Evolutionary conservation across 2,888 invertebrate genomes (phyloP), one percentile per base, ranked within the genome.

Genomic region (Horisme vitalbata): DNA sequence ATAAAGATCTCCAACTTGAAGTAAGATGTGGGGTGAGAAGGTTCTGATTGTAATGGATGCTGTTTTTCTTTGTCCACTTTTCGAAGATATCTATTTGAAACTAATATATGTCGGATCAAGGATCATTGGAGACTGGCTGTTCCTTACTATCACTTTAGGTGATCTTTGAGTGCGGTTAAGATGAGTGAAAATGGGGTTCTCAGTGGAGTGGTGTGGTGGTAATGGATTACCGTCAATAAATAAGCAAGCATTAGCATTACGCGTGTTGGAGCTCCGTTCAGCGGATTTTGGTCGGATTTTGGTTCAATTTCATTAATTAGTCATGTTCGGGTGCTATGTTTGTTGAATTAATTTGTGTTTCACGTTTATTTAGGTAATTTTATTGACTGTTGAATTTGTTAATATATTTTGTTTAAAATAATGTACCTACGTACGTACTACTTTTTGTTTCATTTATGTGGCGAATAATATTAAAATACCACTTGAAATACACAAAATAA

Each of bases 161-260:
- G 71, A 66, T 32, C 69, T 63, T 24, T 51, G 33, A 45, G 32
- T 54, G 41, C 31, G 41, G 50, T 14, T 30, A 41, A 36, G 28
- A 14, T 36, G 10, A 13, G 35, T 23, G 18, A 24, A 14, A 44
- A 36, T 11, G 45, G 14, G 43, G 72, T 37, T 66, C 63, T 64
- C 31, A 12, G 24, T 41, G 11, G 4, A 9, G 14, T 65, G 73
- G 74, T 60, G 59, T 47, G 49, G 52, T 61, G 61, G 63, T 76
- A 75, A 83, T 75, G 72, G 81, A 84, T 83, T 80, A 82, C 65
- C 71, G 63, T 80, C 75, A 82, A 83, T 84, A 82, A 83, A 85
- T 83, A 81, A 83, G 75, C 71, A 75, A n/a, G 75, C 70, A 77
- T 81, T 74, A 75, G 69, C 58, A 61, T 76, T 71, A 72, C 66